phyloP scores from a whole-genome alignment of 2,113 vertebrate genomes.

The Neogobius melanostomus region DNA sequence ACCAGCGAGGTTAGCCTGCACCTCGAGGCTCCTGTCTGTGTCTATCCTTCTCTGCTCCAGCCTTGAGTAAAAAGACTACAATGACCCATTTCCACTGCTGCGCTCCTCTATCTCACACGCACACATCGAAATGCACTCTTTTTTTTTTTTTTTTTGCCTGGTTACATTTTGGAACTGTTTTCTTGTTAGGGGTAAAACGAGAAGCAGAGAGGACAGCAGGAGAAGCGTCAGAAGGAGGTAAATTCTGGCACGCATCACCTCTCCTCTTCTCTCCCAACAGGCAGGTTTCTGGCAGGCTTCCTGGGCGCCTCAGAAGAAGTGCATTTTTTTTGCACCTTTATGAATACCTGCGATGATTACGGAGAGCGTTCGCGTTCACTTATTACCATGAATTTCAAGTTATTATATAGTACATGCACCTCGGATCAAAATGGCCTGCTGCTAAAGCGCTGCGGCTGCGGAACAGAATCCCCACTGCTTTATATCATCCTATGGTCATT shows the following conservation, averaged over 20 bases:
- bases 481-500: conserved; percentile 11
- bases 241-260: conserved; percentile 34
- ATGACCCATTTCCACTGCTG: conserved; percentile 71
- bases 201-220: conserved; percentile 32
- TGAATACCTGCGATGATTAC: conserved; percentile 39
- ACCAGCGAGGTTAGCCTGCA: conserved; percentile 35
- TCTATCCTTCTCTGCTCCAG: conserved; percentile 33
- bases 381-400: conserved; percentile 44
- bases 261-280: conserved; percentile 41
- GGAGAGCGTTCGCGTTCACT: conserved; percentile 25
- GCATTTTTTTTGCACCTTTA: conserved; percentile 46
- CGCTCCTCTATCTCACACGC: conserved; percentile 14
- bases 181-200: conserved; percentile 50
- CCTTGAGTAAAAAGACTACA: conserved; percentile 41
- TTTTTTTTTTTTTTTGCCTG: not conserved
- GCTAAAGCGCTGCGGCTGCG: conserved; percentile 67
- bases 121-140: not conserved
- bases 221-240: conserved; percentile 23
- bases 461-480: conserved; percentile 9
- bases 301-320: conserved; percentile 27
- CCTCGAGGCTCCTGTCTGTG: conserved; percentile 46
- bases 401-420: conserved; percentile 29
- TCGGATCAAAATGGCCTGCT: conserved; percentile 24
- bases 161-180: conserved; percentile 21
- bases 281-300: conserved; percentile 54